A percentile compares a stretch with the other conserved stretches of the same genome.
phyloP scores from a whole-genome alignment of 2,113 vertebrate species.

The Falcunculus frontatus region DNA sequence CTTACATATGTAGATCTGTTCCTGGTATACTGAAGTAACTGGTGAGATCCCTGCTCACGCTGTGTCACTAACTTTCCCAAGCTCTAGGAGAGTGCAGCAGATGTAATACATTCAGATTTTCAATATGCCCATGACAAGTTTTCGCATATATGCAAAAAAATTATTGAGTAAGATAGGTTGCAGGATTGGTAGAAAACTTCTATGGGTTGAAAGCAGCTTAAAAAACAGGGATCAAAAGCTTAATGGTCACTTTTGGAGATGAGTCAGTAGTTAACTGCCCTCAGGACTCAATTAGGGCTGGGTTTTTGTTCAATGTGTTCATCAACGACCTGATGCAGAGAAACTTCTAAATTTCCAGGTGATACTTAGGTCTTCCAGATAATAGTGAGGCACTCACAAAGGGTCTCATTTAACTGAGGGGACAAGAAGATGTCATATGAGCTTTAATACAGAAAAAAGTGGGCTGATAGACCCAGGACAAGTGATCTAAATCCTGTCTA shows the following conservation, averaged over 20 bases:
- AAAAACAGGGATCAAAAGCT: background rate
- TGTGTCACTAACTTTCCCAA: background rate
- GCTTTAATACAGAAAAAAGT: background rate
- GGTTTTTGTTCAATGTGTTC: background rate
- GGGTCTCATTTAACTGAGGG: background rate
- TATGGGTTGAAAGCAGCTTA: background rate
- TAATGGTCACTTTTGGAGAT: background rate
- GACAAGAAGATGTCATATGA: background rate
- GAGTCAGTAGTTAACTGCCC: background rate
- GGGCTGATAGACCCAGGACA: background rate
- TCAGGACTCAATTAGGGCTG: fast-evolving
- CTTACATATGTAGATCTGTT: background rate
- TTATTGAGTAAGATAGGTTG: background rate
- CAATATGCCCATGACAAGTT: background rate
- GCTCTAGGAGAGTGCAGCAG: background rate
- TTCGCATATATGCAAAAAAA: background rate
- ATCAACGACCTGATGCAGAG: background rate
- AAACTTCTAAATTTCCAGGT: background rate
- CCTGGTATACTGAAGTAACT: background rate
- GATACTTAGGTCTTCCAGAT: background rate
- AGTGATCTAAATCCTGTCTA: background rate
- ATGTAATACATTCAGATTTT: background rate
- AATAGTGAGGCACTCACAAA: background rate
- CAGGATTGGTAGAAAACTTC: background rate
- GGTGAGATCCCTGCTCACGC: background rate